Evolutionary conservation across 1,140 invertebrate species (phyloP), one percentile per base, ranked within the genome.

Genomic region (Rhopalosiphum maidis): DNA sequence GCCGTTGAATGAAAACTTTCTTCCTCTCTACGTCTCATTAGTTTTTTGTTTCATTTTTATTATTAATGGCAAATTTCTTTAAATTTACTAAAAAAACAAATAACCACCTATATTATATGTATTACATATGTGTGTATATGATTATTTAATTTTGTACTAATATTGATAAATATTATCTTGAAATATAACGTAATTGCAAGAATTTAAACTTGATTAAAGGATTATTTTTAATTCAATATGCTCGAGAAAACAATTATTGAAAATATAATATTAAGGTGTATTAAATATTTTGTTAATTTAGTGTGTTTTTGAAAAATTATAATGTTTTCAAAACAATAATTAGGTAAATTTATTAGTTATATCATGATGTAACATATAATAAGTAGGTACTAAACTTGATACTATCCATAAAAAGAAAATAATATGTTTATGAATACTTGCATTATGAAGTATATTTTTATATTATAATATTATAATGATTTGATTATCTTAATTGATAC

Each of bases 21-120:
- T 91, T 91, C 22, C 43, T 91, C 30, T 82, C 55, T 83, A 83
- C 91, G 46, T 92, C 91, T 92, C 91, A 83, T 92, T 92, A 85
- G n/a, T 11, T 83, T 85, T 92, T 83, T 54, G 8, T 35, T 41
- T 43, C 3, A 30, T 86, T 86, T 25, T 86, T 41, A 43, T 86
- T 88, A 88, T 51, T 88, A 88, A 88, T 88, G 46, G 51, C 51
- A 88, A 88, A 51, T 88, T 51, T n/a, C 23, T 43, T 46, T 6
- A 46, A 30, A 30, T 87, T 87, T 48, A 23, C 85, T 25, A 46
- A 46, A 86, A 48, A 48, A 46, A 86, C 23, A 46, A 41, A 86
- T 86, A 46, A 25, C 30, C 43, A 30, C 15, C 43, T 48, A 30
- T 43, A 46, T 43, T 43, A 46, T 30, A 41, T 83, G 22, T 23